A percentile compares a stretch with the other conserved stretches of the same genome.
These are phyloP conservation scores for Rhamphomyia laevipes DNA, from an alignment of 2,888 invertebrate genomes.

Conservation along the genomic window DNA sequence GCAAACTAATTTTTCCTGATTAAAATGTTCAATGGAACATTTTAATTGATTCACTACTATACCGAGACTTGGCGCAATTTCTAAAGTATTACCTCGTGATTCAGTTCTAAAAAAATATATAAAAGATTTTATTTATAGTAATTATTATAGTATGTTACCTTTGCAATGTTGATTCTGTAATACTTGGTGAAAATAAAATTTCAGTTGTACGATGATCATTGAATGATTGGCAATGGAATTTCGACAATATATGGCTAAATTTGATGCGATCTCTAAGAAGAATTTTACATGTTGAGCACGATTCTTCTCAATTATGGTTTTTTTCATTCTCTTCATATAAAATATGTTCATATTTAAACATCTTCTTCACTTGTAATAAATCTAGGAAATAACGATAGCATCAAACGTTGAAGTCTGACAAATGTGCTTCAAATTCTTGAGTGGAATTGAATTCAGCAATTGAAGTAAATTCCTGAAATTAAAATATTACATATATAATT, in stretches of 20 bases:
- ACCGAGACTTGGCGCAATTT: conserved; percentile 39
- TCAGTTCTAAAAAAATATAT: background rate
- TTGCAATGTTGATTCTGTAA: conserved; percentile 30
- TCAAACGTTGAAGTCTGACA: conserved; percentile 59
- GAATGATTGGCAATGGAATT: conserved; percentile 49
- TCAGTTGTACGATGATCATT: conserved; percentile 41
- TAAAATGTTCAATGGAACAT: conserved; percentile 43
- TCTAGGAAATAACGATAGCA: conserved; percentile 61
- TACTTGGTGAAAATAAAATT: conserved; percentile 42
- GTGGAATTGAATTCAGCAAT: conserved; percentile 32
- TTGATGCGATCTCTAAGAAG: conserved; percentile 53
- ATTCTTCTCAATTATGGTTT: conserved; percentile 16
- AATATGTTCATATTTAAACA: conserved; percentile 25
- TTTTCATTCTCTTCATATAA: conserved; percentile 18
- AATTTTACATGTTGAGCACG: conserved; percentile 37
- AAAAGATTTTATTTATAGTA: background rate
- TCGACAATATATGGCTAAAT: conserved; percentile 57
- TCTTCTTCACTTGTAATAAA: conserved; percentile 45
- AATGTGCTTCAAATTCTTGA: conserved; percentile 43
- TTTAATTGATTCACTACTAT: conserved; percentile 45
- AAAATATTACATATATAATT: background rate
- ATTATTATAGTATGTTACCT: conserved; percentile 15
- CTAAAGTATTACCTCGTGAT: conserved; percentile 19
- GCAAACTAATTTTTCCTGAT: conserved; percentile 40
- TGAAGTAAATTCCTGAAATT: conserved; percentile 28